These are phyloP conservation scores for Sciurus niger DNA, from an alignment of 2,113 vertebrate genomes.

Conservation along the genomic window DNA sequence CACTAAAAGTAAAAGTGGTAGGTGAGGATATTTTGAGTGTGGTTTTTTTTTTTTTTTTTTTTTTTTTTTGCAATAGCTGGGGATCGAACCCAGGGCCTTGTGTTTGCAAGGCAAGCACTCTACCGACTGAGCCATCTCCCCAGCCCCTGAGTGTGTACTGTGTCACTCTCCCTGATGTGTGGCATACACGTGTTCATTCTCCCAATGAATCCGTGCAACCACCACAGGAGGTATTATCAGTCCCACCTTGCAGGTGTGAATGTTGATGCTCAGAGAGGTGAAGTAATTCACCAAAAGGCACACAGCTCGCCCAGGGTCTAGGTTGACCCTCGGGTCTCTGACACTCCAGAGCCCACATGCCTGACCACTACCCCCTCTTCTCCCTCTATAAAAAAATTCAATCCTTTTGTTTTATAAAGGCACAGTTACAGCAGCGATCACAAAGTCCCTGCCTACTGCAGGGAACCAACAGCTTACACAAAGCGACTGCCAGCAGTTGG, in stretches of 20 bases:
- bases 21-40: not conserved
- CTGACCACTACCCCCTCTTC: not conserved
- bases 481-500: not conserved
- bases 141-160: not conserved
- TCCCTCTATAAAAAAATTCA: not conserved
- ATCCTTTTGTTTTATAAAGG: conserved; percentile 39
- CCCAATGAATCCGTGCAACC: not conserved
- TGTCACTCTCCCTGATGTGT: not conserved
- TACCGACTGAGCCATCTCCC: no score
- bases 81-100: no score
- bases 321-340: not conserved
- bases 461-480: not conserved
- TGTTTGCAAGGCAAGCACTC: no score
- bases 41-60: not conserved
- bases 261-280: not conserved
- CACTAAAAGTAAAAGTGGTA: not conserved
- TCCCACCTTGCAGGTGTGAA: not conserved
- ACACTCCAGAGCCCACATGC: not conserved
- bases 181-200: not conserved
- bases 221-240: not conserved
- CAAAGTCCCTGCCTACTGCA: not conserved
- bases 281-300: not conserved
- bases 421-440: not conserved
- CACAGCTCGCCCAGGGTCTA: not conserved
- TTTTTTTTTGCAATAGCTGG: no score